phyloP scores from a whole-genome alignment of 2,888 invertebrate species.

The Chrysodeixis includens region DNA sequence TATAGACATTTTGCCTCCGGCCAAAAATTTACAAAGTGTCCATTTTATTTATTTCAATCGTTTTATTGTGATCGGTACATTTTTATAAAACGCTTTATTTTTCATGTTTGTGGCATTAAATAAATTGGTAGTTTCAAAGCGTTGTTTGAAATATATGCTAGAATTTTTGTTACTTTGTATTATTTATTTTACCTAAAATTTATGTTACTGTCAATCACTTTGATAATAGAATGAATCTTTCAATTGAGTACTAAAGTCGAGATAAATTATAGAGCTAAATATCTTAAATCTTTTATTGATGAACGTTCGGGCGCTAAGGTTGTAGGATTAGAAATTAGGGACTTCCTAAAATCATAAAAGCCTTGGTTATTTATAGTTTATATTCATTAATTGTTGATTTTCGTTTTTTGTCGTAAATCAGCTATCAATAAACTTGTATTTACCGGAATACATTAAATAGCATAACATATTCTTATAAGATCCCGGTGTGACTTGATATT shows the following conservation, averaged over 20 bases:
- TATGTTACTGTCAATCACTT: no score
- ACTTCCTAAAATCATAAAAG: neutral
- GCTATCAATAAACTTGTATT: slow-evolving; percentile 39
- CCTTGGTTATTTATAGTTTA: no score
- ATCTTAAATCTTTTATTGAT: no score
- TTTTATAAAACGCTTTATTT: neutral
- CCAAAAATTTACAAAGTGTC: neutral
- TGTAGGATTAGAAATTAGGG: neutral
- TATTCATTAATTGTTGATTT: no score
- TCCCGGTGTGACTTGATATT: slow-evolving; percentile 53
- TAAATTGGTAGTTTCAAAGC: neutral
- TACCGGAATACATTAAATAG: slow-evolving; percentile 40
- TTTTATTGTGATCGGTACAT: neutral
- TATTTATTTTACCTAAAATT: no score
- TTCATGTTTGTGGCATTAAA: neutral
- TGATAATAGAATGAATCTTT: no score
- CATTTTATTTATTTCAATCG: neutral
- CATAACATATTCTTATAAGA: slow-evolving; percentile 16
- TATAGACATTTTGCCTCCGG: no score
- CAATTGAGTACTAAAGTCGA: neutral
- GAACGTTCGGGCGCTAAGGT: no score
- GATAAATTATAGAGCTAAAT: neutral
- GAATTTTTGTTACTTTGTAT: neutral
- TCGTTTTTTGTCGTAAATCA: no score
- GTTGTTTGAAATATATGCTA: neutral